Evolutionary conservation across 2,797 vertebrate genomes (phyloP), one percentile per base, ranked within the genome.

Genomic region (Artibeus lituratus): DNA sequence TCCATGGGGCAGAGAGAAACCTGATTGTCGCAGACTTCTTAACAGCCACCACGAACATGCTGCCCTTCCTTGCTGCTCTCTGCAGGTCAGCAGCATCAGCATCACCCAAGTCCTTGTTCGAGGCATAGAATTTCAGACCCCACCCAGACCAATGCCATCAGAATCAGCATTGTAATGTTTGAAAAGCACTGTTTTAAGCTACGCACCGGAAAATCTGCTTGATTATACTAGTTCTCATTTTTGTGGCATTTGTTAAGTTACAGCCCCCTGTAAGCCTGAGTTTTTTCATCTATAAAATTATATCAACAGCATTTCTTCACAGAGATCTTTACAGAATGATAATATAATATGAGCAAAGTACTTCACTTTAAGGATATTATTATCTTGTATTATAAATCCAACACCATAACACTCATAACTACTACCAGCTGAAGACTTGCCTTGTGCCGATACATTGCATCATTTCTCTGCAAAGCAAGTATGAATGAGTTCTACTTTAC

Each of bases 201-300:
- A 21, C 51, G 44, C 32, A 21, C 51, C 59, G 84, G 78, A 51
- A 89, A 88, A 62, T 53, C 51, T 72, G 29, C 51, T 82, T 51
- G 70, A 77, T 67, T 77, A 21, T 44, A 24, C 70, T 19, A 10
- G 24, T 51, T 49, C 49, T 70, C 62, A 37, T 92, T 53, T 89
- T n/a, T 65, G 78, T n/a, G 53, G 77, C 57, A 67, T 74, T 78
- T 89, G 51, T 53, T 84, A 72, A 95, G 37, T n/a, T 92, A 62
- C 5, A 78, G 21, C 21, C 51, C 6, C 37, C 5, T 32, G 10
- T 53, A 53, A 84, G 49, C 42, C 42, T 47, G 22, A 24, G 35
- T 89, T 89, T 92, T 70, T 37, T 84, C 78, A 65, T 55, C 78
- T 84, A n/a, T 85, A 62, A 80, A 85, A 80, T 80, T 53, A 70